phyloP scores from a whole-genome alignment of 1,140 invertebrate species.

The Zaprionus tsacasi region DNA sequence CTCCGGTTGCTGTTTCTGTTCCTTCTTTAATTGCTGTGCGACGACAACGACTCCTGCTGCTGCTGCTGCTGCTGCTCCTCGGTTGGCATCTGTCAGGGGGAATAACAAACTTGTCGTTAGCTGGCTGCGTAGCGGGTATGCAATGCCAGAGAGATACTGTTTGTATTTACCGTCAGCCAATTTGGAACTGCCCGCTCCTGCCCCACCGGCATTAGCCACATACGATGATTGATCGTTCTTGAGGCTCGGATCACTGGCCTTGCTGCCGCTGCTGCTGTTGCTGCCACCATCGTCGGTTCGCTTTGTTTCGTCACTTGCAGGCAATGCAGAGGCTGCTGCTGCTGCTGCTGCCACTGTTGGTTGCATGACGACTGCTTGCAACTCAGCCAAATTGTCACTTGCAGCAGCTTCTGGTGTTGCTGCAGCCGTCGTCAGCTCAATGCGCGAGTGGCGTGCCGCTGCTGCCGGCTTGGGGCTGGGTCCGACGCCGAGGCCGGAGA shows the following conservation, averaged over 20 bases:
- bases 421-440: conserved; percentile 26
- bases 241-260: conserved; percentile 29
- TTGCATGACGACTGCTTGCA: conserved; percentile 41
- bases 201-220: conserved; percentile 35
- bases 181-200: conserved; percentile 37
- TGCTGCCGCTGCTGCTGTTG: conserved; percentile 10
- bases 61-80: conserved; percentile 13
- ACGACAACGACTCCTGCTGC: background rate
- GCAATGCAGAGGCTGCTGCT: conserved; percentile 15
- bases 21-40: conserved; percentile 42
- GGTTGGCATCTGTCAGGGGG: conserved; percentile 47
- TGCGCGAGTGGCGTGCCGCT: conserved; percentile 33
- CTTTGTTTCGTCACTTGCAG: conserved; percentile 53
- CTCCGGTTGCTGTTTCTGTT: conserved; percentile 36
- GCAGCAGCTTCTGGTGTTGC: conserved; percentile 31
- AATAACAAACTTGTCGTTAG: conserved; percentile 55
- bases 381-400: conserved; percentile 54
- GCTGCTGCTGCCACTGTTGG: conserved; percentile 26
- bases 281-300: conserved; percentile 37
- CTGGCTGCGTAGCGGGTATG: conserved; percentile 13
- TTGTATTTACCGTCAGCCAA: conserved; percentile 54
- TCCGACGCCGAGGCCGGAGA: background rate
- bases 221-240: conserved; percentile 59
- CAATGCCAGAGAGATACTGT: conserved; percentile 3
- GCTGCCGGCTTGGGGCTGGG: conserved; percentile 17